A percentile compares a stretch with the other conserved stretches of the same genome.
These are phyloP conservation scores for Xylophagus ater DNA, from an alignment of 2,888 invertebrate species.

Conservation along the genomic window DNA sequence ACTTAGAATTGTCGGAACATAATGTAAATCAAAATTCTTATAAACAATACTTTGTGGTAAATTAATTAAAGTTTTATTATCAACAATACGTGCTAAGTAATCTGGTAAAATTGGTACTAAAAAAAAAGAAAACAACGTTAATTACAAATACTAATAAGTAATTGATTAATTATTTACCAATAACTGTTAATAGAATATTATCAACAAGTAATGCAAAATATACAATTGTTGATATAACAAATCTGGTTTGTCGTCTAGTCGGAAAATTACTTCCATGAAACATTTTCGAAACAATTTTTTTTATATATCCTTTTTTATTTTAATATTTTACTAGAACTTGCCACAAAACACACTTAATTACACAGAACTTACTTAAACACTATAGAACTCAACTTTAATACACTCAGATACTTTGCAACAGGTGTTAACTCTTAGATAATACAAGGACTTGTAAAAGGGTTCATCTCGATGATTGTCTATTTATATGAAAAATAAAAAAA, in stretches of 20 bases:
- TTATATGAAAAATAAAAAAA: constrained; percentile 9
- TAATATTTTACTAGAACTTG: neutral
- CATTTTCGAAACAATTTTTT: constrained; percentile 24
- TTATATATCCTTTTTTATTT: neutral
- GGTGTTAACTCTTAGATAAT: constrained; percentile 32
- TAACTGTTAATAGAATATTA: constrained; percentile 76
- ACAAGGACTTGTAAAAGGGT: constrained; percentile 32
- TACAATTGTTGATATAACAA: constrained; percentile 44
- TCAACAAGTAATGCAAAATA: constrained; percentile 71
- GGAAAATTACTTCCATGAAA: constrained; percentile 1
- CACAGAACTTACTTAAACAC: neutral
- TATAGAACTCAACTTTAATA: neutral
- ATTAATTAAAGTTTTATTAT: constrained; percentile 33
- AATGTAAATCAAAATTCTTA: constrained; percentile 26
- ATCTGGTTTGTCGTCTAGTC: constrained; percentile 23
- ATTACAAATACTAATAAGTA: constrained; percentile 4
- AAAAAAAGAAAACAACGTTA: constrained; percentile 23
- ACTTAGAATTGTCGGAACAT: constrained; percentile 28
- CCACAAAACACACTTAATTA: neutral
- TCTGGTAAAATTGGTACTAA: constrained; percentile 73
- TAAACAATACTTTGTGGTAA: constrained; percentile 29
- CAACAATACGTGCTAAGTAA: constrained; percentile 50
- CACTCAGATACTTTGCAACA: constrained; percentile 25
- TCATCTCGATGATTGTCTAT: constrained; percentile 15
- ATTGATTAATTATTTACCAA: constrained; percentile 49